Conservation (phyloP, 2,797 vertebrate genomes). For the Sardinella longiceps region DNA sequence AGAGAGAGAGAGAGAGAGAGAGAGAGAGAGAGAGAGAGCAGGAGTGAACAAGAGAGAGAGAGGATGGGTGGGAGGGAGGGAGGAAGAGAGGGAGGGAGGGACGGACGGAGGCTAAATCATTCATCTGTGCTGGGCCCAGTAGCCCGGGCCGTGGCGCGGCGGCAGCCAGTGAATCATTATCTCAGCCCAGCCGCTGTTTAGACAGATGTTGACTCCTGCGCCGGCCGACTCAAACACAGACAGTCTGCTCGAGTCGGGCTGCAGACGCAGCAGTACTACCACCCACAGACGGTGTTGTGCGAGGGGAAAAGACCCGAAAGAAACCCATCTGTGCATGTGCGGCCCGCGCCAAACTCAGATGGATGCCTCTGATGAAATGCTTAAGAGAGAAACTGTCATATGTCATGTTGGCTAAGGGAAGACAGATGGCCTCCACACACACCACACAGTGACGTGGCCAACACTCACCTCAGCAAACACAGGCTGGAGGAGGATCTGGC, state of each 20-base stretch:
- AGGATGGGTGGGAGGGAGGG: background rate
- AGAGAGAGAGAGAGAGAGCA: background rate
- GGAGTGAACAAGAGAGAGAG: background rate
- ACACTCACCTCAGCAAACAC: background rate
- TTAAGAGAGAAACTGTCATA: conserved; percentile 9
- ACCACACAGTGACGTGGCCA: background rate
- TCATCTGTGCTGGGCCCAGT: conserved; percentile 35
- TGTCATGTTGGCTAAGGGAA: background rate
- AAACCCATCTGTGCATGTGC: conserved; percentile 10
- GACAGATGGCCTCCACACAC: background rate
- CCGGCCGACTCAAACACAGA: conserved; percentile 60
- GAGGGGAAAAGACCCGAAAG: background rate
- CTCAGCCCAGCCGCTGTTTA: conserved; percentile 64
- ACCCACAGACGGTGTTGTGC: conserved; percentile 48
- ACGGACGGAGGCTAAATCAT: conserved; percentile 31
- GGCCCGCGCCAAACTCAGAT: background rate
- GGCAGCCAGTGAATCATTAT: conserved; percentile 64
- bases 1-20: background rate
- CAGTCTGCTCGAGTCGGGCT: conserved; percentile 39
- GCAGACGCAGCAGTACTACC: conserved; percentile 49
- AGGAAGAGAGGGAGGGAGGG: background rate
- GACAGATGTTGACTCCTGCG: conserved; percentile 62
- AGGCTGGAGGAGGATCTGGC: background rate
- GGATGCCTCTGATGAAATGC: conserved; percentile 3
- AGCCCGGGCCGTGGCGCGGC: conserved; percentile 52